Conservation (phyloP, 2,113 vertebrate species). For the Pseudorasbora parva region DNA sequence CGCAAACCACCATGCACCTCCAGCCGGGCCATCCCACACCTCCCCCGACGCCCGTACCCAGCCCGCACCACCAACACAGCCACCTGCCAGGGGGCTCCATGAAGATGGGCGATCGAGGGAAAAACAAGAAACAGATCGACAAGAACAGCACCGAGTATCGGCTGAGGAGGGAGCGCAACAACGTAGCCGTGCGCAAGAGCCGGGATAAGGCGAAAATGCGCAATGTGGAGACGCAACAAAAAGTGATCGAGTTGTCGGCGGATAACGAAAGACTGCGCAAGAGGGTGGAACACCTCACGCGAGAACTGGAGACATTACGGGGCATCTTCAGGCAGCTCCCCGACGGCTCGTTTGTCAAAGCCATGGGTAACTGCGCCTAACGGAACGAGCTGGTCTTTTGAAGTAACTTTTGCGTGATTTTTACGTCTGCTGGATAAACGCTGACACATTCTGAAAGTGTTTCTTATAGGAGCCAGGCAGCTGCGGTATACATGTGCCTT, state of each 20-base stretch:
- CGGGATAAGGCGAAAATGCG: slow-evolving; percentile 97
- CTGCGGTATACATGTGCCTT: slow-evolving; percentile 74
- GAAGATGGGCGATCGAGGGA: slow-evolving; percentile 79
- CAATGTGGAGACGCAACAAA: slow-evolving; percentile 97
- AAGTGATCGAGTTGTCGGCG: slow-evolving; percentile 89
- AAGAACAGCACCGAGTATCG: slow-evolving; percentile 95
- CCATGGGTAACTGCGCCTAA: slow-evolving; percentile 89
- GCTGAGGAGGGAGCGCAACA: slow-evolving; percentile 94
- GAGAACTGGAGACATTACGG: slow-evolving; percentile 93
- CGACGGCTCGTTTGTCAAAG: slow-evolving; percentile 91
- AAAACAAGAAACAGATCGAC: slow-evolving; percentile 90
- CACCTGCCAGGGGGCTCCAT: slow-evolving; percentile 64
- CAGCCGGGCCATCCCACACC: slow-evolving; percentile 95
- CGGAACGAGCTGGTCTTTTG: slow-evolving; percentile 45
- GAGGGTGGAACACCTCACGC: slow-evolving; percentile 92
- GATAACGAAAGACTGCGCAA: slow-evolving; percentile 96
- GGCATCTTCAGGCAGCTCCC: slow-evolving; percentile 97
- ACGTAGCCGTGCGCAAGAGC: slow-evolving; percentile 97
- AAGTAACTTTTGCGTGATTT: slow-evolving; percentile 53
- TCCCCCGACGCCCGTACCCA: slow-evolving; percentile 94
- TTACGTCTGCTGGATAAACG: slow-evolving; percentile 61
- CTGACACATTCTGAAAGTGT: slow-evolving; percentile 60
- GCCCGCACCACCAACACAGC: slow-evolving; percentile 83
- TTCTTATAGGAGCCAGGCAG: slow-evolving; percentile 65
- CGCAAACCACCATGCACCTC: slow-evolving; percentile 95